Base-by-base conservation (phyloP, 2,113 vertebrate species). In the Otis tarda region DNA sequence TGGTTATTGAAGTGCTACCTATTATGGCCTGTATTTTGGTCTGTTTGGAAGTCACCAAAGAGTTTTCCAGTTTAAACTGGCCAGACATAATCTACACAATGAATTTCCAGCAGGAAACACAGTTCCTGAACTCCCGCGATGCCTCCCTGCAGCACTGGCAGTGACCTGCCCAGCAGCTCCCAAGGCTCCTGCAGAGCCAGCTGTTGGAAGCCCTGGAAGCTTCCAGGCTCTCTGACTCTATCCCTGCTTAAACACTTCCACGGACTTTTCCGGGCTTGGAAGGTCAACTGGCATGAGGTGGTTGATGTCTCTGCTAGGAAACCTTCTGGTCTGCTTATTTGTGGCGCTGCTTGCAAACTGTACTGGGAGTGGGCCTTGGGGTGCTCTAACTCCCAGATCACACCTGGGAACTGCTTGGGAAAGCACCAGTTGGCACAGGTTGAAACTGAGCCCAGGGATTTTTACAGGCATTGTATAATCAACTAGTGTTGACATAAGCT, bases 71-170 rank as follows among this genome's bases (percentile, higher is more conserved):
- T 39, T 60, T 69, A 64, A 81, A 91, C 19, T 65, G 27, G 5
- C 33, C 45, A 37, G 23, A 57, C 17, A 15, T 30, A 60, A 76
- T 43, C 23, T 33, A 31, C 14, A 12, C 20, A 69, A 19, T 1
- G 7, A 49, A 71, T 80, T 83, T 69, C 23, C 53, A 64, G n/a
- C 11, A 65, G 47, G 23, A 81, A 33, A 30, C 27, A 27, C 31
- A 73, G 30, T 25, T 14, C n/a, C 9, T 18, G 3, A 12, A 41
- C 5, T 43, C 50, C n/a, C 47, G n/a, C 3, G 4, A 14, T 61
- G 49, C 13, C 22, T 0, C 0, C 22, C 21, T 88, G 25, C 33
- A 57, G 61, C 12, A 47, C 11, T 1, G 1, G 33, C 64, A 37
- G 31, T 4, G 8, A 77, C 16, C 20, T 30, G 23, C 10, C 14